Percentiles rank a stretch among this genome's conserved stretches.
Evolutionary conservation across 2,797 vertebrate species (phyloP).

Genomic region (Antrozous pallidus): DNA sequence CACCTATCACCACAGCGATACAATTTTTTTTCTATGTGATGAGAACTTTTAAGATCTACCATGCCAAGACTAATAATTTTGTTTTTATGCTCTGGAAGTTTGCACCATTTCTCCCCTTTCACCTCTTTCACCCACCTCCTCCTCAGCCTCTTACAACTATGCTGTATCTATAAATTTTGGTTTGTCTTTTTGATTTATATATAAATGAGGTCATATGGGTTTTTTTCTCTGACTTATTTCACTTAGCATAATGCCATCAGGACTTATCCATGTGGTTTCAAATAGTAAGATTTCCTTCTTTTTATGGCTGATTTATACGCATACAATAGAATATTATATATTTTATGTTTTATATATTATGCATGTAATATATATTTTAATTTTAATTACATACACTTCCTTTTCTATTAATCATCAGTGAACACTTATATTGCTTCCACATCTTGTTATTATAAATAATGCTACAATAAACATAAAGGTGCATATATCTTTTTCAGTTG

Average conservation of each 20-base stretch:
- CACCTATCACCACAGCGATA: neutral
- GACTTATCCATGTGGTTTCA: neutral
- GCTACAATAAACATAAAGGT: neutral
- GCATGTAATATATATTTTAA: neutral
- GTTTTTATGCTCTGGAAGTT: no score
- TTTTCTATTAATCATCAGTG: neutral
- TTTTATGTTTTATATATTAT: neutral
- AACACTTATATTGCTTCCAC: neutral
- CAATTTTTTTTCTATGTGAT: neutral
- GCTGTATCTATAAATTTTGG: neutral
- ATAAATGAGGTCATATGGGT: neutral
- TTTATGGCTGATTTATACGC: neutral
- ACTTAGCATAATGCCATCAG: slow-evolving; percentile 11
- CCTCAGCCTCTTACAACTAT: neutral
- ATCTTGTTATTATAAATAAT: neutral
- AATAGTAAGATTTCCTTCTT: neutral
- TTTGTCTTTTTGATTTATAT: neutral
- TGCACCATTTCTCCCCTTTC: neutral
- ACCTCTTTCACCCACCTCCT: neutral
- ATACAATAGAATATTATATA: neutral
- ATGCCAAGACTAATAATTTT: neutral
- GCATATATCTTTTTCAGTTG: neutral
- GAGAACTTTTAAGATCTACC: neutral
- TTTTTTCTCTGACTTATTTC: neutral
- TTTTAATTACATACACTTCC: neutral